Evolutionary conservation across 2,888 invertebrate species (phyloP), one percentile per base, ranked within the genome.

Genomic region (Tenthredo notha): DNA sequence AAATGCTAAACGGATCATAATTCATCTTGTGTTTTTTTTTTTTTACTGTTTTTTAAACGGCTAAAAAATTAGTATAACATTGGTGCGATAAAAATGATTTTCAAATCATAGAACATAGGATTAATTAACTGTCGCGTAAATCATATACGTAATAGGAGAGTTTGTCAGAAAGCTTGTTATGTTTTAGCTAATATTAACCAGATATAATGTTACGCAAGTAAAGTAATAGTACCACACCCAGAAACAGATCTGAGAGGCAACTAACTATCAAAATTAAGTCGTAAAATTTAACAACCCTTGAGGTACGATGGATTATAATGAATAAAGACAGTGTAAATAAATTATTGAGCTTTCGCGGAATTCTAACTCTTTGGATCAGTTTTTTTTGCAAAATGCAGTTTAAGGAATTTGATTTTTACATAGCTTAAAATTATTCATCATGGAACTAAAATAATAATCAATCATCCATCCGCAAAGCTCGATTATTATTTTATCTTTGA

Each of bases 131-230:
- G 43, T 74, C 43, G 40, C 43, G n/a, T 33, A 77, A 54, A 77
- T 77, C 50, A 54, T 25, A 74, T 33, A 77, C 74, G 74, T 74
- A 54, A 54, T 33, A 29, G 10, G 50, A 77, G n/a, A 54, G 77
- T 77, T 54, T 54, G 77, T 18, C 25, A n/a, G 29, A 29, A 15
- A 74, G 21, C n/a, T 10, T 25, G 72, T n/a, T 72, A 33, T 50
- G 37, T 50, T 50, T 18, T 29, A 54, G 18, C 50, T 77, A 77
- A 77, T 77, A 75, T 54, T 15, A 18, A 77, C n/a, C n/a, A 77
- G 33, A 33, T 54, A 77, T 50, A n/a, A 77, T 25, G 54, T 77
- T 75, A 75, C 75, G 77, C 54, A 54, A 54, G 33, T 33, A 15
- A 77, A 33, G 67, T 6, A 40, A n/a, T 10, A 0, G 37, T 33